phyloP scores from a whole-genome alignment of 2,888 invertebrate species.

The Lamellibrachia columna region DNA sequence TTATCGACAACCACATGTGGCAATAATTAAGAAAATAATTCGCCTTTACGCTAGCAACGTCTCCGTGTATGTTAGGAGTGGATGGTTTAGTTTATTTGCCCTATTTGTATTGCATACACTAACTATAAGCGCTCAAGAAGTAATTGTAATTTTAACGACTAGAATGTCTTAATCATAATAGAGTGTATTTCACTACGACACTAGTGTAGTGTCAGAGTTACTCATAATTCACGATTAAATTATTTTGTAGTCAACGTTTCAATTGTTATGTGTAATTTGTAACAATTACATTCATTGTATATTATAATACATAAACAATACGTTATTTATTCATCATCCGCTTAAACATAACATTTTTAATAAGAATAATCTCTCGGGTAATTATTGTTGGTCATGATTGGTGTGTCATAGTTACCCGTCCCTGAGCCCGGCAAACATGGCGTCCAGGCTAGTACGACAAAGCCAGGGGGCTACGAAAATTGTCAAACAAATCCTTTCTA shows the following conservation, averaged over 20 bases:
- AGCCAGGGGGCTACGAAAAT: conserved; percentile 64
- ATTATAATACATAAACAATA: not conserved
- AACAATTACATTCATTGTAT: not conserved
- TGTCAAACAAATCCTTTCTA: conserved; percentile 87
- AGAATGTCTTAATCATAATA: not conserved
- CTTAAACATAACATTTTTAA: not conserved
- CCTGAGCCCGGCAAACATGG: conserved; percentile 37
- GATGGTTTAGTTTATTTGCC: not conserved
- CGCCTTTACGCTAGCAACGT: not conserved
- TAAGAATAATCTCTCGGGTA: not conserved
- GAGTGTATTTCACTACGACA: not conserved
- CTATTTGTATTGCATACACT: not conserved
- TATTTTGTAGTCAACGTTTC: not conserved
- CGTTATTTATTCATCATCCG: not conserved
- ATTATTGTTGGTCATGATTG: not conserved
- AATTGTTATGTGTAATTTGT: not conserved
- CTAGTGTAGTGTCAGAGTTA: not conserved
- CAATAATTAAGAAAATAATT: not conserved
- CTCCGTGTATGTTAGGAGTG: not conserved
- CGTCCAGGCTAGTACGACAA: conserved; percentile 44
- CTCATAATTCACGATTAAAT: not conserved
- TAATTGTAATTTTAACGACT: not conserved
- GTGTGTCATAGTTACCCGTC: not conserved
- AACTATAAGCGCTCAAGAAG: not conserved
- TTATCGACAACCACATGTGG: not conserved